Conservation (phyloP, 2,888 invertebrate genomes). For the Melikaiella ostensackeni region DNA sequence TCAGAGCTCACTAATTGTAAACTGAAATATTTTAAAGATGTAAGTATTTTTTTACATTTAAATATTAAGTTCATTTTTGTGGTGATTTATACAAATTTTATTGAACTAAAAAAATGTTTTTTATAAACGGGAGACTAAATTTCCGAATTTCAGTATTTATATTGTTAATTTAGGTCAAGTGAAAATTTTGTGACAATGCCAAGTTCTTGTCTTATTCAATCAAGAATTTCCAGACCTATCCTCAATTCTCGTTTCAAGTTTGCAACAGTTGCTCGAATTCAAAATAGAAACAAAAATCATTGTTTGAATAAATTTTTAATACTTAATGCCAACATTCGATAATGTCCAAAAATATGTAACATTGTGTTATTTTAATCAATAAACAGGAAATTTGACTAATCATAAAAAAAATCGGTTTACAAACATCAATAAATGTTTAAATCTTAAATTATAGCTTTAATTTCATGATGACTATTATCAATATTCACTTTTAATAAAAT, state of each 20-base stretch:
- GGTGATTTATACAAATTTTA: neutral
- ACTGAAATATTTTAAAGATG: too few species aligned
- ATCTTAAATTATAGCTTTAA: neutral
- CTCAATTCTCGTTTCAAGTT: conserved; percentile 6
- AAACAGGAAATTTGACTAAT: neutral
- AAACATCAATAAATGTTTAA: neutral
- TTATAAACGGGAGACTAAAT: neutral
- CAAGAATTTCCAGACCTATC: conserved; percentile 28
- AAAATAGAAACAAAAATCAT: neutral
- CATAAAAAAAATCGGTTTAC: too few species aligned
- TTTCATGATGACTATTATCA: neutral
- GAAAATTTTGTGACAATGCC: conserved; percentile 28
- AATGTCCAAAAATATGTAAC: neutral
- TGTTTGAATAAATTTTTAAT: neutral
- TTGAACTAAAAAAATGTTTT: neutral
- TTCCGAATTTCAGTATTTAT: neutral
- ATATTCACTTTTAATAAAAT: neutral
- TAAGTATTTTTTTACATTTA: too few species aligned
- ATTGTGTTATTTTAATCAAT: neutral
- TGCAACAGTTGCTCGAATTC: conserved; percentile 8
- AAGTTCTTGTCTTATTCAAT: conserved; percentile 34
- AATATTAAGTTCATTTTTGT: neutral
- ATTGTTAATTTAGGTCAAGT: conserved; percentile 7
- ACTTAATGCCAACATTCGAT: neutral
- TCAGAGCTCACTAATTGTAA: too few species aligned